phyloP scores from a whole-genome alignment of 2,797 vertebrate species.

The Eulemur rubriventer region DNA sequence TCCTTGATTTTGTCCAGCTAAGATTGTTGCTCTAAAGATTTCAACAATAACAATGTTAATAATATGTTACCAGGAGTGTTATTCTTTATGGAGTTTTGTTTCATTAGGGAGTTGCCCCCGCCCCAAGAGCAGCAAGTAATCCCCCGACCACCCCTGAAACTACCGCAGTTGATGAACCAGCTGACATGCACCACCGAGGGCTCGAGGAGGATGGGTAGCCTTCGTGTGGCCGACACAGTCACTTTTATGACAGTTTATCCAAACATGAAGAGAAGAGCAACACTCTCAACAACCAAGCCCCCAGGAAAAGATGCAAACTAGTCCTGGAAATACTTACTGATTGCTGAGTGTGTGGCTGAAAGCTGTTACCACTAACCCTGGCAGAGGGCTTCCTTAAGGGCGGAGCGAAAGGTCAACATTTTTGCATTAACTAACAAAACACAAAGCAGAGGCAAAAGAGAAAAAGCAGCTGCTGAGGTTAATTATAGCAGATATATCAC shows the following conservation, averaged over 20 bases:
- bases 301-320: background rate
- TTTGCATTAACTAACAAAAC: background rate
- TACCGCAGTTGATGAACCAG: background rate
- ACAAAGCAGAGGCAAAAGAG: background rate
- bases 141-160: background rate
- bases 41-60: background rate
- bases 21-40: background rate
- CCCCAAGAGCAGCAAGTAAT: background rate
- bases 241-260: background rate
- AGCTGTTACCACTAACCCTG: background rate
- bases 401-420: background rate
- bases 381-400: background rate
- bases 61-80: background rate
- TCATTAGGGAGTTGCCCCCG: background rate
- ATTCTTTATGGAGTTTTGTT: background rate
- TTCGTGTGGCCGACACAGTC: background rate
- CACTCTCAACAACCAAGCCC: background rate
- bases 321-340: background rate
- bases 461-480: background rate
- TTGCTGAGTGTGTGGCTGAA: background rate
- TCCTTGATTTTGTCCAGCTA: background rate
- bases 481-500: background rate
- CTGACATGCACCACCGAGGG: background rate
- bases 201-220: background rate
- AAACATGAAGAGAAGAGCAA: background rate